A percentile compares a stretch with the other conserved stretches of the same genome.
Conservation (phyloP, 2,888 invertebrate genomes). For the Nasonia oneida region DNA sequence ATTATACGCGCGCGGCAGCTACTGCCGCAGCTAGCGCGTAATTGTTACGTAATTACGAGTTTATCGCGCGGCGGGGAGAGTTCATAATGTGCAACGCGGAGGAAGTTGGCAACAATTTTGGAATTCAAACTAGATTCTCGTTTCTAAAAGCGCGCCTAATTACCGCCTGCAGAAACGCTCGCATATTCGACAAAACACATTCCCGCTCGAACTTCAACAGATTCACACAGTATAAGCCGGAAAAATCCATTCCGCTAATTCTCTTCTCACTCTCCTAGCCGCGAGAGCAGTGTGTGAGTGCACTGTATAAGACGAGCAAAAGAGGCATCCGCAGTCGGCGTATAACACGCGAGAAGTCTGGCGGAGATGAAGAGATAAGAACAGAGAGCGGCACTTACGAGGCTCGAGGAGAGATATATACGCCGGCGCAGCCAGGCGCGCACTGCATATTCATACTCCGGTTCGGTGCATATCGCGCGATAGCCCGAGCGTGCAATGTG, state of each 20-base stretch:
- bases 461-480: conserved; percentile 20
- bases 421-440: neutral
- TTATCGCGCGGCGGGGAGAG: neutral
- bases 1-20: neutral
- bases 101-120: neutral
- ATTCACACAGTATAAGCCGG: conserved; percentile 25
- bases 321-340: neutral
- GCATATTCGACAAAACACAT: neutral
- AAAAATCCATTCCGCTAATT: conserved; percentile 38
- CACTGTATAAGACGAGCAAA: neutral
- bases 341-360: conserved; percentile 16
- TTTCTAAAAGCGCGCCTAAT: neutral
- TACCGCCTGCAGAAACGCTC: neutral
- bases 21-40: neutral
- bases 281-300: neutral
- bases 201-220: neutral
- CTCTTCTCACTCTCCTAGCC: conserved; percentile 6
- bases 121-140: neutral
- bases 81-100: neutral
- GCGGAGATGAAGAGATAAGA: conserved; percentile 44
- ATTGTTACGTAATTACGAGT: conserved; percentile 5
- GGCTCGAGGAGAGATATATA: conserved; percentile 48
- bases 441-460: conserved; percentile 41
- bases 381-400: conserved; percentile 24
- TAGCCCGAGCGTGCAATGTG: neutral